These are phyloP conservation scores for Tortrix viridana DNA, from an alignment of 2,888 invertebrate species.

Conservation along the genomic window DNA sequence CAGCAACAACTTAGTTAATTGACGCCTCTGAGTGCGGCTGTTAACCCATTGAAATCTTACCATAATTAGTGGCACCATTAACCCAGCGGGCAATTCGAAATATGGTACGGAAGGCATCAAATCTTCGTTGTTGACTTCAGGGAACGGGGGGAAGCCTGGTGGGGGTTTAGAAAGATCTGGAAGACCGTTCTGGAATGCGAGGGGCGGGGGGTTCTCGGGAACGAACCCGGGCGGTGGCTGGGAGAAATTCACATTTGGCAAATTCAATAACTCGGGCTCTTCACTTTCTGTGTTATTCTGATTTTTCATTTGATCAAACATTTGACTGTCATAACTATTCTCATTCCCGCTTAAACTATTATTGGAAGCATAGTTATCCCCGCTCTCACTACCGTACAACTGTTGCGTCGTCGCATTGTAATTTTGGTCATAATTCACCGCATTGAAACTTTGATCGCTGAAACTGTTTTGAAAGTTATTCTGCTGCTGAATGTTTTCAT, in stretches of 20 bases:
- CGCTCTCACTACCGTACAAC: constrained; percentile 71
- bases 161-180: constrained; percentile 95
- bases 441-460: constrained; percentile 65
- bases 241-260: constrained; percentile 78
- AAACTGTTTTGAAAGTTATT: constrained; percentile 68
- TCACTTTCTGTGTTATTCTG: constrained; percentile 62
- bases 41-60: constrained; percentile 66
- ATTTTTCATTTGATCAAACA: constrained; percentile 69
- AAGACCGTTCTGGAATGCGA: constrained; percentile 85
- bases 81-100: constrained; percentile 97
- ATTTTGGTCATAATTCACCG: constrained; percentile 65
- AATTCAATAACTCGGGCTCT: constrained; percentile 64
- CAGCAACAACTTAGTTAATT: too few species aligned
- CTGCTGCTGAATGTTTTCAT: constrained; percentile 56
- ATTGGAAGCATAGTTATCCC: constrained; percentile 73
- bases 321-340: constrained; percentile 77
- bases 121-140: constrained; percentile 85
- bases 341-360: constrained; percentile 80
- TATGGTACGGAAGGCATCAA: constrained; percentile 96
- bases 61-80: constrained; percentile 98
- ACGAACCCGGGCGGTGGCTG: constrained; percentile 77
- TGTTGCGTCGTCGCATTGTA: constrained; percentile 62
- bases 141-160: constrained; percentile 88
- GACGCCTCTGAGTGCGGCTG: too few species aligned
- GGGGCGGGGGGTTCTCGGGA: constrained; percentile 57